Conservation (phyloP, 2,797 vertebrate genomes). For the Coregonus suidteri region DNA sequence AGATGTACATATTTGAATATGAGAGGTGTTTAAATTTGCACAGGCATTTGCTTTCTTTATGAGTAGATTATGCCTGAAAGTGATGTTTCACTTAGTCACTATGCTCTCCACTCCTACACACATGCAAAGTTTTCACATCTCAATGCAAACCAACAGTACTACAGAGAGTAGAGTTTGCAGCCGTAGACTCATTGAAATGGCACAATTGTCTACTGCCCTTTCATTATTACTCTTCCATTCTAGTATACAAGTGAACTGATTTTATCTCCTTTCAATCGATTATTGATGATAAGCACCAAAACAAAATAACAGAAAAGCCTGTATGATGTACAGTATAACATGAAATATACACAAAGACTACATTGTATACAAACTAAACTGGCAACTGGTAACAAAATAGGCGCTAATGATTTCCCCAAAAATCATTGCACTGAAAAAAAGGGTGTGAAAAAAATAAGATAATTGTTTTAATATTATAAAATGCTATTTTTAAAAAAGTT, state of each 20-base stretch:
- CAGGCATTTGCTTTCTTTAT: constrained; percentile 2
- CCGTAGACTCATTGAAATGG: background rate
- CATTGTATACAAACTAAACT: background rate
- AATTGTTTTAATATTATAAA: background rate
- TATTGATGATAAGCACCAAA: background rate
- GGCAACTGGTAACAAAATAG: background rate
- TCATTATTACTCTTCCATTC: constrained; percentile 14
- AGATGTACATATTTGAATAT: constrained; percentile 2
- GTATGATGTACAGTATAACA: background rate
- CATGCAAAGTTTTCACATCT: constrained; percentile 20
- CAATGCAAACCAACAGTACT: constrained; percentile 10
- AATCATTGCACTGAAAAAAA: background rate
- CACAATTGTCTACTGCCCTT: background rate
- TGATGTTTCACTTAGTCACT: constrained; percentile 26
- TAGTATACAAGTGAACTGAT: background rate
- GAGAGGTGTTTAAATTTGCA: background rate
- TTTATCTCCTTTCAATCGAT: background rate
- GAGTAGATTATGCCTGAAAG: constrained; percentile 22
- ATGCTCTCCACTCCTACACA: constrained; percentile 13
- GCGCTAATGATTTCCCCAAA: background rate
- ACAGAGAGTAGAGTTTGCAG: background rate
- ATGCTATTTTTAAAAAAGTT: background rate
- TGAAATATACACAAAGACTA: background rate
- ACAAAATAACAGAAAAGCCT: background rate
- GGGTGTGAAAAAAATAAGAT: background rate